Base-by-base conservation (phyloP, 2,113 vertebrate species). In the Gymnarchus niloticus region DNA sequence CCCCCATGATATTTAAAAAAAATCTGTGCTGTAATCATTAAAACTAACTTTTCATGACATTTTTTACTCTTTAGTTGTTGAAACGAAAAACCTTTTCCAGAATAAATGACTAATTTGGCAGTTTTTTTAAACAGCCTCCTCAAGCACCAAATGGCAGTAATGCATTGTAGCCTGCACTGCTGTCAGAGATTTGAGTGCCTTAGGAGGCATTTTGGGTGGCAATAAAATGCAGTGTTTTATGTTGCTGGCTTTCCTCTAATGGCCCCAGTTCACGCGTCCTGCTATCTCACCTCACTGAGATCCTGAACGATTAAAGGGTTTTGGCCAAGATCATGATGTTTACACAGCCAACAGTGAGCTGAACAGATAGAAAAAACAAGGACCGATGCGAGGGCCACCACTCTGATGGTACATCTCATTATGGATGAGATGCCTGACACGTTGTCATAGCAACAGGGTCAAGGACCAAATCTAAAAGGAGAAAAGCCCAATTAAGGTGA, bases 401-500 rank as follows among this genome's bases (percentile, higher is more conserved):
- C 80, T 82, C 51, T 10, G 5, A 33, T 5, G n/a, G 49, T 19
- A 49, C 37, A 51, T 25, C 83, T 65, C 21, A 84, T 84, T 84
- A 84, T 17, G 57, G 33, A 51, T 61, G 17, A 28, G 57, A 48
- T 23, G 2, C 17, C 6, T 21, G 23, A 25, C 14, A 41, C 23
- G 25, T 59, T 48, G 21, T 44, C 83, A 84, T 46, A n/a, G 83
- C 56, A 84, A 84, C 83, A 48, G 83, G 83, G 83, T 59, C 56
- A 84, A 61, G 83, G n/a, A 65, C 83, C 56, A 84, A 48, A 65
- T 25, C 37, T 46, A 59, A 84, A 65, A 46, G 8, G 10, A 25
- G 44, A 59, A 84, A 46, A 61, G 44, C 57, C 56, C 83, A 84
- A 84, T 84, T 84, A 84, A 41, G 52, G 56, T 46, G 82, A 57